A percentile compares a stretch with the other conserved stretches of the same genome.
These are phyloP conservation scores for Sylvicapra grimmia DNA, from an alignment of 2,113 vertebrate genomes.

Conservation along the genomic window DNA sequence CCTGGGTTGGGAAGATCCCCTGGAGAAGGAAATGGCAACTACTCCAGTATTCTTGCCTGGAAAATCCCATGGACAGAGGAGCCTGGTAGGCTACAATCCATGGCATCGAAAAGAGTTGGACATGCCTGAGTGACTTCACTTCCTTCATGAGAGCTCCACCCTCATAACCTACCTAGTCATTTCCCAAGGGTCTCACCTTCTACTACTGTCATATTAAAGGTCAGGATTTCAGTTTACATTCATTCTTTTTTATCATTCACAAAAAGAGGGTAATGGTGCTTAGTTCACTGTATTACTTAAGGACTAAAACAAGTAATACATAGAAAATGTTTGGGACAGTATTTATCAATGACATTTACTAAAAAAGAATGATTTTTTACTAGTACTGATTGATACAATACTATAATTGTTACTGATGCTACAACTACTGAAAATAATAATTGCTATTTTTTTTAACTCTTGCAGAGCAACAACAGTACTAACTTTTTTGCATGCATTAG, in stretches of 20 bases:
- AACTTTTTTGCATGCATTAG: not conserved
- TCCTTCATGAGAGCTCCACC: not conserved
- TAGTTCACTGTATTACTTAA: not conserved
- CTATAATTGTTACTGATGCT: not conserved
- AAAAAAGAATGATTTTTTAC: not conserved
- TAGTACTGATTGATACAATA: not conserved
- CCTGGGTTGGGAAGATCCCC: not conserved
- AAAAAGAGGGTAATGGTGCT: not conserved
- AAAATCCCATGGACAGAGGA: not conserved
- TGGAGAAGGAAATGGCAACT: not conserved
- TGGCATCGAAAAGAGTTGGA: rapidly evolving
- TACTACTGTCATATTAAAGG: not conserved
- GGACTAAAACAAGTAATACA: not conserved
- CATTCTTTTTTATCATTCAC: not conserved
- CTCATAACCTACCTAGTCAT: not conserved
- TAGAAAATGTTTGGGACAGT: not conserved
- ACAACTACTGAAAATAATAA: not conserved
- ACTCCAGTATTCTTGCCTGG: not conserved
- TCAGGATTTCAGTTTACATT: not conserved
- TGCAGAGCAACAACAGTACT: not conserved
- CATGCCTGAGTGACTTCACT: not conserved
- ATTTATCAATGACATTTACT: not conserved
- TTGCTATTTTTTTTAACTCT: not conserved
- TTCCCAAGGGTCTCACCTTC: too few relatives aligned
- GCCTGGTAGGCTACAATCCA: not conserved